Evolutionary conservation across 1,140 invertebrate genomes (phyloP).

Genomic region (Metopolophium dirhodum): DNA sequence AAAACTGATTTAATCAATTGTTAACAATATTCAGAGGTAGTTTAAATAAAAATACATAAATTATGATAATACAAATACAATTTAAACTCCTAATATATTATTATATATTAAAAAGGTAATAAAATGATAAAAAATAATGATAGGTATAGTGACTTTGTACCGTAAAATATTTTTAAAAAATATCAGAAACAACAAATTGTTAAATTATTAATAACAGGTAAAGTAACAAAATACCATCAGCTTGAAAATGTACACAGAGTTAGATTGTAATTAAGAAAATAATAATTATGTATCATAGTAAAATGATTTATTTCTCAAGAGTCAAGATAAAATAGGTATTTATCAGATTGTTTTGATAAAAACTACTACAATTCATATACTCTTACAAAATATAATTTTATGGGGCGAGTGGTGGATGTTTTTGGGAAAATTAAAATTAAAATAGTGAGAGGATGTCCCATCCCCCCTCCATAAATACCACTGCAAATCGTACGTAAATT

Average conservation of each 20-base stretch:
- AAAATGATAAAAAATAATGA: background rate
- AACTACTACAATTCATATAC: background rate
- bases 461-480: background rate
- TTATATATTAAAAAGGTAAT: background rate
- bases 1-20: background rate
- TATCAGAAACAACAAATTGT: background rate
- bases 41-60: background rate
- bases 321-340: background rate
- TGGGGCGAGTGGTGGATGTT: too few relatives aligned
- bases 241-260: background rate
- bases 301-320: too few relatives aligned
- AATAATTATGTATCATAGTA: too few relatives aligned
- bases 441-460: background rate
- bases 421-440: background rate
- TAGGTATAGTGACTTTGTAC: background rate
- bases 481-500: background rate
- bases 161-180: background rate
- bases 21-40: background rate
- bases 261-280: too few relatives aligned
- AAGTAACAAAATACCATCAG: background rate
- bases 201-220: background rate
- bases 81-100: background rate
- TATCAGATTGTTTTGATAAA: background rate
- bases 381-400: background rate
- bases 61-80: background rate